Evolutionary conservation across 2,113 vertebrate genomes (phyloP).

Genomic region (Sebastes schlegelii): DNA sequence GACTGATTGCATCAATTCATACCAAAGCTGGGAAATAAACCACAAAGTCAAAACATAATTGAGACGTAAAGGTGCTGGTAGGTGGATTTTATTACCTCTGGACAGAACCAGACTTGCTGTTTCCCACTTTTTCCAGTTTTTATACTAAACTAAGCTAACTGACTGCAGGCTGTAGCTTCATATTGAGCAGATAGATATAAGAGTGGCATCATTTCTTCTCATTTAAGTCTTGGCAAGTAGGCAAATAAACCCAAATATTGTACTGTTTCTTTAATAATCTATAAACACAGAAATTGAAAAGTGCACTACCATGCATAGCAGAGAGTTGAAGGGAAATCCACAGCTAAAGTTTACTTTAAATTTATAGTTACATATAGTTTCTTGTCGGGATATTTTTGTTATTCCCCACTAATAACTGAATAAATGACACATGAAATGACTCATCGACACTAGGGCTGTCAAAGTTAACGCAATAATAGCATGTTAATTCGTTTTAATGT

Average conservation of each 20-base stretch:
- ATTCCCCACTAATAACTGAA: neutral
- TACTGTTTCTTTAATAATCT: neutral
- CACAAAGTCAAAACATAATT: slow-evolving; percentile 19
- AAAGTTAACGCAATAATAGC: no score
- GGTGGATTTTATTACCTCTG: neutral
- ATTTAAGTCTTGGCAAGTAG: neutral
- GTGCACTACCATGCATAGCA: neutral
- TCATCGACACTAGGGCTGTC: no score
- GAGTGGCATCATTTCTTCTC: neutral
- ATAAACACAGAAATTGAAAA: neutral
- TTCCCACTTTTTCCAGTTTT: neutral
- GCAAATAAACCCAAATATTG: neutral
- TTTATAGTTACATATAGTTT: neutral
- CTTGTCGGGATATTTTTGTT: neutral
- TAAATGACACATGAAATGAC: no score
- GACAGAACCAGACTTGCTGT: neutral
- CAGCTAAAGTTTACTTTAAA: neutral
- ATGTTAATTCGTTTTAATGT: no score
- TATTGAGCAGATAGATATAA: neutral
- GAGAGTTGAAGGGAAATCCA: neutral
- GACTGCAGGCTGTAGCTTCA: neutral
- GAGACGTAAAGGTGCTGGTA: neutral
- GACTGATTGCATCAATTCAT: slow-evolving; percentile 39
- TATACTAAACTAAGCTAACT: neutral
- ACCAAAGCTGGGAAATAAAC: slow-evolving; percentile 16